Percentiles rank a stretch among this genome's conserved stretches.
Evolutionary conservation across 2,113 vertebrate species (phyloP).

Genomic region (Malaclemys terrapin): DNA sequence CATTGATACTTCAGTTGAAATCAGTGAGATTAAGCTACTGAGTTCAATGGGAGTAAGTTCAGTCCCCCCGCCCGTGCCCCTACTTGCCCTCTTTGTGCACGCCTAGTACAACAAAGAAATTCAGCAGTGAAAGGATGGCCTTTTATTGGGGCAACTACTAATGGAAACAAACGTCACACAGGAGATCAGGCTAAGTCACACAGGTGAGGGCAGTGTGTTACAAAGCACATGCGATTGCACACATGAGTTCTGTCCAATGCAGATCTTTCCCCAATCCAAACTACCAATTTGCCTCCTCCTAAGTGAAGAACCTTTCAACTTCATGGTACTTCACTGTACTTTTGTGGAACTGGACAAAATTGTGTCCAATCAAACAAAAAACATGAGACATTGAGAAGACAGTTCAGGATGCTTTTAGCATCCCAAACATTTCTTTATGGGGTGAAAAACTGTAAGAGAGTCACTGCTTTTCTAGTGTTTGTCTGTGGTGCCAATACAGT

Average conservation of each 20-base stretch:
- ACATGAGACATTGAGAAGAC: not conserved
- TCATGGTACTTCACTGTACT: not conserved
- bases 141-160: not conserved
- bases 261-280: not conserved
- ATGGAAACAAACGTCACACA: not conserved
- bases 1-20: not conserved
- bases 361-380: not conserved
- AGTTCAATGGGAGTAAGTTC: not conserved
- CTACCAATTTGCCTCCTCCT: not conserved
- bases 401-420: not conserved
- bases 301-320: not conserved
- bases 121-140: not conserved
- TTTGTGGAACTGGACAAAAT: not conserved
- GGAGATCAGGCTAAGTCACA: not conserved
- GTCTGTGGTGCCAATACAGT: slow-evolving; percentile 47
- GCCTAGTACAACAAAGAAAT: not conserved
- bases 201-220: not conserved
- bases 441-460: not conserved
- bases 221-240: not conserved
- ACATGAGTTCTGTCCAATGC: not conserved
- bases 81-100: too few species aligned
- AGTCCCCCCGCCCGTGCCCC: not conserved
- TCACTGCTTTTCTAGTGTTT: slow-evolving; percentile 12
- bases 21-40: not conserved
- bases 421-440: not conserved